Evolutionary conservation across 2,797 vertebrate species (phyloP).

Genomic region (Benthosema pterotum): DNA sequence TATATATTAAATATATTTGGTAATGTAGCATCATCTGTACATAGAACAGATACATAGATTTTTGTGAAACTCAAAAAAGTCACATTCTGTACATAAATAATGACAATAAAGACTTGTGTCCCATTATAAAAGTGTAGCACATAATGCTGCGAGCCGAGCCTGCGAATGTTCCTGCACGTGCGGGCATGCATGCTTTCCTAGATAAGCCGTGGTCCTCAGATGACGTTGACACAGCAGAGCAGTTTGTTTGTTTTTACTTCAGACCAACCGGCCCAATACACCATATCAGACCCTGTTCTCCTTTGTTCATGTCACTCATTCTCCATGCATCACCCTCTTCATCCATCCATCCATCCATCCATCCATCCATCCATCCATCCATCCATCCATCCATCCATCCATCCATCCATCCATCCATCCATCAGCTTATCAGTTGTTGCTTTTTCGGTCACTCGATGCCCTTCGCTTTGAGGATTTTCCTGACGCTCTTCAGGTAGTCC

Average conservation of each 20-base stretch:
- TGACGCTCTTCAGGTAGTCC: constrained; percentile 68
- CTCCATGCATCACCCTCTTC: not conserved
- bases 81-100: constrained; percentile 1
- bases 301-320: not conserved
- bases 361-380: too few relatives aligned
- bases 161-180: too few relatives aligned
- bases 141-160: too few relatives aligned
- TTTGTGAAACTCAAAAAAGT: not conserved
- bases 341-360: constrained; percentile 1
- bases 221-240: too few relatives aligned
- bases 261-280: too few relatives aligned
- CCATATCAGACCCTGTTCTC: not conserved
- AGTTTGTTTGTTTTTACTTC: too few relatives aligned
- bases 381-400: too few relatives aligned
- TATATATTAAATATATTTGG: not conserved
- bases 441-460: constrained; percentile 56
- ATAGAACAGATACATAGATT: not conserved
- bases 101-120: not conserved
- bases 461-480: constrained; percentile 60
- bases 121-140: not conserved
- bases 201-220: too few relatives aligned
- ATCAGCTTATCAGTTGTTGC: not conserved
- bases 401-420: not conserved
- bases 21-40: too few relatives aligned
- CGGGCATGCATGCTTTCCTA: too few relatives aligned